A percentile compares a stretch with the other conserved stretches of the same genome.
These are phyloP conservation scores for Sebastolobus altivelis DNA, from an alignment of 2,797 vertebrate species.

Conservation along the genomic window DNA sequence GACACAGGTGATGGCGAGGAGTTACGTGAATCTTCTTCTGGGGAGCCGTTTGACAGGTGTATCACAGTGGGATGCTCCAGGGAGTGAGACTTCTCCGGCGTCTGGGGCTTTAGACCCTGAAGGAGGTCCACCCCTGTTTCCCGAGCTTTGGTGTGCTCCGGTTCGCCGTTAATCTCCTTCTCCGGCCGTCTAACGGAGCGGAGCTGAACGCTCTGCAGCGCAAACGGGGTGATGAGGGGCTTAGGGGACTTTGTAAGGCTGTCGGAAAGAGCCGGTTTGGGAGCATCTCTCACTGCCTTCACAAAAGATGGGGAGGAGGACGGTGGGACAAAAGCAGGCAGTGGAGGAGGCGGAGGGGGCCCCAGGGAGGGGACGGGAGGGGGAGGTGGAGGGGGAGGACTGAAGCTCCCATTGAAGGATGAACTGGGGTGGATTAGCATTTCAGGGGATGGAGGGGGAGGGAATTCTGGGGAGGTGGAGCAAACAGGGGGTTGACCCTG, in stretches of 20 bases:
- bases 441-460: slow-evolving; percentile 92
- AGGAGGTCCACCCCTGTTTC: slow-evolving; percentile 71
- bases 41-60: slow-evolving; percentile 46
- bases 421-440: slow-evolving; percentile 74
- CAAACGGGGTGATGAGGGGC: slow-evolving; percentile 92
- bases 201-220: slow-evolving; percentile 92
- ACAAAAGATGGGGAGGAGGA: slow-evolving; percentile 83
- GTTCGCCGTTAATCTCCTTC: slow-evolving; percentile 67
- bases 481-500: slow-evolving; percentile 51
- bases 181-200: slow-evolving; percentile 88
- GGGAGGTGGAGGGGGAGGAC: slow-evolving; percentile 75
- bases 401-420: slow-evolving; percentile 74
- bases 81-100: slow-evolving; percentile 74
- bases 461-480: slow-evolving; percentile 86
- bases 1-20: slow-evolving; percentile 79
- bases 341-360: slow-evolving; percentile 71
- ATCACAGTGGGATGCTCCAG: slow-evolving; percentile 52
- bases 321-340: slow-evolving; percentile 73
- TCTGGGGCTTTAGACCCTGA: slow-evolving; percentile 69
- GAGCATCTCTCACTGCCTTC: slow-evolving; percentile 79
- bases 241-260: slow-evolving; percentile 80
- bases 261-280: slow-evolving; percentile 66
- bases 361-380: slow-evolving; percentile 47
- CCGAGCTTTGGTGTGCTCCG: slow-evolving; percentile 71
- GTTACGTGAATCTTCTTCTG: slow-evolving; percentile 52